Base-by-base conservation (phyloP, 92 coral and sea anemone genomes). In the Siderastrea radians region DNA sequence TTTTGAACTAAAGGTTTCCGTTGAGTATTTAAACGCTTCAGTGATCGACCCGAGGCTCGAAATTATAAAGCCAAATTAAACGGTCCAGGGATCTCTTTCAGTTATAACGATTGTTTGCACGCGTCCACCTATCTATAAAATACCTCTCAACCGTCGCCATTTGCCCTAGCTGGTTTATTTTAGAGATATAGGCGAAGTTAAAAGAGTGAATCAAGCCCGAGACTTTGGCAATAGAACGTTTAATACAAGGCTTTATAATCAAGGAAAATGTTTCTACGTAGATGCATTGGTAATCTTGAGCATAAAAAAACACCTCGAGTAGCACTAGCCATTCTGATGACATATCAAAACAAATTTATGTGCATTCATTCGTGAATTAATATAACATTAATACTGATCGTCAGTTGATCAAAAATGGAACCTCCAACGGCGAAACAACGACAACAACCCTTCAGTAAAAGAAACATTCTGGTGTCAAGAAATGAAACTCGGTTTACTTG, bases 1-100 rank as follows among this genome's bases (percentile, higher is more conserved):
- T 70, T 82, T 82, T 49, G 70, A 71, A 82, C 16, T 52, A 15
- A 57, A 78, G 49, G 77, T 81, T 54, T 82, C 86, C 86, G 86
- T 71, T 82, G 53, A 43, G 17, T 1, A 7, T 55, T 82, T 71
- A 19, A 58, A 82, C 78, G 86, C 86, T 70, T 71, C 78, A 44
- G 16, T 82, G 68, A 69, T 11, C 67, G 78, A 48, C 68, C 59
- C 38, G 3, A 6, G 55, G 43, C 26, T 48, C n/a, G 7, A 50
- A 1, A 15, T 72, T 8, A 26, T 26, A 26, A 26, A 26, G 19
- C 47, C 54, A 81, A 46, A 79, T 14, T 68, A 26, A 68, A 82
- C 63, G 78, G 59, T 57, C 53, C 57, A 69, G 0, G 13, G 78
- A 70, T 43, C 19, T 69, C 77, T 54, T 48, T 50, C 67, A 46